phyloP scores from a whole-genome alignment of 30 jellyfish, hydroid and myxozoan species.

The Euphysa ruthae region DNA sequence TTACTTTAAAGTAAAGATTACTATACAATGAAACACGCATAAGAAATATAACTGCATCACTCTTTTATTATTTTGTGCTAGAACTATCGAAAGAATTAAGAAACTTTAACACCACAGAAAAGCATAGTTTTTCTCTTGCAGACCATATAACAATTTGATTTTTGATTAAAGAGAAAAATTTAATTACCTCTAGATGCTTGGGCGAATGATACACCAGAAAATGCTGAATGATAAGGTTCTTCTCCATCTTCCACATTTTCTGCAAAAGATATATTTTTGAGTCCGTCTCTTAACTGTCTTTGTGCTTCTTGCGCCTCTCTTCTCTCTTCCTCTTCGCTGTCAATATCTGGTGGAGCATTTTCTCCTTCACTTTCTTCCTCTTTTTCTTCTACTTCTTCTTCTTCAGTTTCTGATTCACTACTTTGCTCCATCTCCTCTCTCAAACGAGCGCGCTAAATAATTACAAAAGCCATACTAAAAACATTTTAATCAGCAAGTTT shows the following conservation, averaged over 20 bases:
- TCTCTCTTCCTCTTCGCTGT: slow-evolving; percentile 35
- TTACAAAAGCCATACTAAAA: not conserved
- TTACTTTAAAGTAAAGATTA: no score
- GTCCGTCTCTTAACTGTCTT: slow-evolving; percentile 72
- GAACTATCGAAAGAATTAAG: no score
- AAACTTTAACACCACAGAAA: no score
- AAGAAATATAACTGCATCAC: no score
- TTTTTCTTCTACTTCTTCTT: slow-evolving; percentile 35
- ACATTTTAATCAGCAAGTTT: not conserved
- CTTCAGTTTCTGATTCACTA: slow-evolving; percentile 46
- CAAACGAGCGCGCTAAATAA: slow-evolving; percentile 32
- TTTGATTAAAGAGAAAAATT: no score
- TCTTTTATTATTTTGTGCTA: no score
- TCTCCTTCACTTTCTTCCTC: slow-evolving; percentile 26
- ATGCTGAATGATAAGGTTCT: slow-evolving; percentile 48
- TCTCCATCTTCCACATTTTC: slow-evolving; percentile 28
- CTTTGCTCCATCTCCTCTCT: slow-evolving; percentile 47
- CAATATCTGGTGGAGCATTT: slow-evolving; percentile 36
- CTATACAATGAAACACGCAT: no score
- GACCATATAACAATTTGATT: no score
- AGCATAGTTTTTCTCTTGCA: no score
- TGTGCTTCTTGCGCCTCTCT: slow-evolving; percentile 49
- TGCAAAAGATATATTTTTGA: slow-evolving; percentile 62
- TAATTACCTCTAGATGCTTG: slow-evolving; percentile 81
- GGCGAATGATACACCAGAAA: slow-evolving; percentile 66